Evolutionary conservation across 2,113 vertebrate species (phyloP).

Genomic region (Laticauda colubrina): DNA sequence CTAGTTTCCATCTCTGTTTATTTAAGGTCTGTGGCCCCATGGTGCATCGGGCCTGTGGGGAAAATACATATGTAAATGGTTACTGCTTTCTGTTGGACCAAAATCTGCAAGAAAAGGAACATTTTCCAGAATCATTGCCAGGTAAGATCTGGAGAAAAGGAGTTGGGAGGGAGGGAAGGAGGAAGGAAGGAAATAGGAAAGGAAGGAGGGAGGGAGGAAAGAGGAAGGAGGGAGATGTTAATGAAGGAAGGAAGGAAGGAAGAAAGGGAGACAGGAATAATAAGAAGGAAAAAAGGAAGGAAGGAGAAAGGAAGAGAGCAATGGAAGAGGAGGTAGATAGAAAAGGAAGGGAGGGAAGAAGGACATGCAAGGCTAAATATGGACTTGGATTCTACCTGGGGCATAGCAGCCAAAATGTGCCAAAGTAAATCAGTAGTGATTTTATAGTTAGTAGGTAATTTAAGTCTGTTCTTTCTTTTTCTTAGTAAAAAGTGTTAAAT

Average conservation of each 20-base stretch:
- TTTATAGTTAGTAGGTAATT: background rate
- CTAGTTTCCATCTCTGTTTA: background rate
- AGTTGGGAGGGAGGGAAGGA: background rate
- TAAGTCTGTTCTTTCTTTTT: background rate
- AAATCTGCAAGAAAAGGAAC: background rate
- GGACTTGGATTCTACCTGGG: background rate
- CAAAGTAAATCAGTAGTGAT: background rate
- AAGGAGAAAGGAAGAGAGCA: too few relatives aligned
- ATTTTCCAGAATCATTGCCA: constrained; percentile 46
- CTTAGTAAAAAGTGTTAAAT: background rate
- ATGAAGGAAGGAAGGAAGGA: too few relatives aligned
- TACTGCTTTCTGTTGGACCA: constrained; percentile 55
- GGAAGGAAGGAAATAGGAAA: background rate
- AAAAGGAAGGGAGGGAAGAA: too few relatives aligned
- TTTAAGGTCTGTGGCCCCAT: constrained; percentile 66
- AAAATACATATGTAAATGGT: constrained; percentile 57
- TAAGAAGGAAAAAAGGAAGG: too few relatives aligned
- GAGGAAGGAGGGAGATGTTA: background rate
- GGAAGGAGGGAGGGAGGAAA: too few relatives aligned
- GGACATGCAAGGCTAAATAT: background rate
- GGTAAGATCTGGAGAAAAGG: constrained; percentile 47
- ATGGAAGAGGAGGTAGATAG: too few relatives aligned
- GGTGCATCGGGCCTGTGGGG: constrained; percentile 46
- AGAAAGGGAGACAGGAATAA: too few relatives aligned
- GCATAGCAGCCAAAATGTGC: background rate